Conservation (phyloP, 2,797 vertebrate species). For the Paramormyrops hopkinsi region DNA sequence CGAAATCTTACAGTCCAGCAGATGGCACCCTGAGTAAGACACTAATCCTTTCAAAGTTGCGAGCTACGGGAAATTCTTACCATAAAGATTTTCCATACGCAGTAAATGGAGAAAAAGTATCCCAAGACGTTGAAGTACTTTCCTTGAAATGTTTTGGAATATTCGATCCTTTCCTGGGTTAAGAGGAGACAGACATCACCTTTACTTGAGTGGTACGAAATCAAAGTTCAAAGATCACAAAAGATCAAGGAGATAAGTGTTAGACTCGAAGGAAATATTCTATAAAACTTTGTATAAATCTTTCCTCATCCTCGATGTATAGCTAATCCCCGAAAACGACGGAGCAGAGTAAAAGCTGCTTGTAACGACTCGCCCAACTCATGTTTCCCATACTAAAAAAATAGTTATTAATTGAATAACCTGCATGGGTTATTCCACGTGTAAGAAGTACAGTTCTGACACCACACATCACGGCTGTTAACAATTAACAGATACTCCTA, state of each 20-base stretch:
- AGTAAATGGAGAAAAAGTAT: constrained; percentile 99
- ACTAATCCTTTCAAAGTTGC: not conserved
- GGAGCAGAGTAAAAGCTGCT: not conserved
- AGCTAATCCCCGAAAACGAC: not conserved
- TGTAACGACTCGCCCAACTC: not conserved
- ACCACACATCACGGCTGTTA: not conserved
- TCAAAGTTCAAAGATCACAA: not conserved
- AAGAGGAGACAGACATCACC: constrained; percentile 32
- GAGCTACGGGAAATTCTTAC: constrained; percentile 55
- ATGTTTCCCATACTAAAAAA: not conserved
- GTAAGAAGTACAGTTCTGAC: not conserved
- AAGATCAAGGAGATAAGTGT: not conserved
- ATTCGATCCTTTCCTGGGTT: constrained; percentile 88
- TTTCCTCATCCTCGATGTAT: too few relatives aligned
- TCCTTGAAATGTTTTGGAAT: constrained; percentile 97
- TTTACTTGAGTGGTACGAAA: not conserved
- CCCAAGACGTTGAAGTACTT: constrained; percentile 98
- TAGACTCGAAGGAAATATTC: not conserved
- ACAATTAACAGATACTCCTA: not conserved
- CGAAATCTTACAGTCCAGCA: not conserved
- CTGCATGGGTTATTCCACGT: not conserved
- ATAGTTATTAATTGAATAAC: not conserved
- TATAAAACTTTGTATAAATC: not conserved
- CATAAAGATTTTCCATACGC: constrained; percentile 99
- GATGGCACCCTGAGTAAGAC: not conserved